A percentile compares a stretch with the other conserved stretches of the same genome.
Evolutionary conservation across 2,113 vertebrate genomes (phyloP).

Genomic region (sheep (Ovis aries)): DNA sequence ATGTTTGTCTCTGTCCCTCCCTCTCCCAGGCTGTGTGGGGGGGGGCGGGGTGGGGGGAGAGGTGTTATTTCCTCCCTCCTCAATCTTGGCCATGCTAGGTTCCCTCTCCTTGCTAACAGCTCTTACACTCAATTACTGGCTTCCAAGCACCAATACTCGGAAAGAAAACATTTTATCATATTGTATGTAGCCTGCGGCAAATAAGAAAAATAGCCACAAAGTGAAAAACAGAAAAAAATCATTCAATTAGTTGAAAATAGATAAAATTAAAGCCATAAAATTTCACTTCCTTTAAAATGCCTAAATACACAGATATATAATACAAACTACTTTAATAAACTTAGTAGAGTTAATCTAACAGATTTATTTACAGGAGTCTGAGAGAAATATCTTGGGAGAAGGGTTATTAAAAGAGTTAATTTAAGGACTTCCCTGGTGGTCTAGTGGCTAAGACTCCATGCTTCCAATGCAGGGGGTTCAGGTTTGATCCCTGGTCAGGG

Average conservation of each 20-base stretch:
- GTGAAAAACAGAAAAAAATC: not conserved
- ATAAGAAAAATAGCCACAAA: conserved; percentile 8
- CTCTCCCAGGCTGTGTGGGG: not conserved
- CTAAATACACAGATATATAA: not conserved
- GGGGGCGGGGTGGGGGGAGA: accelerated
- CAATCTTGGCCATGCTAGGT: not conserved
- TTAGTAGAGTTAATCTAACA: not conserved
- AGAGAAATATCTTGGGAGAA: not conserved
- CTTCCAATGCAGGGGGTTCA: not conserved
- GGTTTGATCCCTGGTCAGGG: not conserved
- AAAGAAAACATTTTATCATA: conserved; percentile 11
- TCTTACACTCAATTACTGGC: not conserved
- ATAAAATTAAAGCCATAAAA: not conserved
- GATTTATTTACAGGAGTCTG: not conserved
- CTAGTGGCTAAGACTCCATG: not conserved
- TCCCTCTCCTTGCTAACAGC: not conserved
- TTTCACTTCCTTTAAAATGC: conserved; percentile 29
- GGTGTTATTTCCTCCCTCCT: not conserved
- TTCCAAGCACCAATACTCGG: not conserved
- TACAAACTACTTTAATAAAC: not conserved
- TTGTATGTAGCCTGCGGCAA: not conserved
- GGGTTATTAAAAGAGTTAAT: not conserved
- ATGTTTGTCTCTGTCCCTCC: not conserved
- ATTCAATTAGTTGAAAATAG: not conserved
- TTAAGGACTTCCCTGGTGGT: not conserved